Percentiles rank a stretch among this genome's conserved stretches.
phyloP scores from a whole-genome alignment of 2,888 invertebrate genomes.

The Ommatoiulus sabulosus region DNA sequence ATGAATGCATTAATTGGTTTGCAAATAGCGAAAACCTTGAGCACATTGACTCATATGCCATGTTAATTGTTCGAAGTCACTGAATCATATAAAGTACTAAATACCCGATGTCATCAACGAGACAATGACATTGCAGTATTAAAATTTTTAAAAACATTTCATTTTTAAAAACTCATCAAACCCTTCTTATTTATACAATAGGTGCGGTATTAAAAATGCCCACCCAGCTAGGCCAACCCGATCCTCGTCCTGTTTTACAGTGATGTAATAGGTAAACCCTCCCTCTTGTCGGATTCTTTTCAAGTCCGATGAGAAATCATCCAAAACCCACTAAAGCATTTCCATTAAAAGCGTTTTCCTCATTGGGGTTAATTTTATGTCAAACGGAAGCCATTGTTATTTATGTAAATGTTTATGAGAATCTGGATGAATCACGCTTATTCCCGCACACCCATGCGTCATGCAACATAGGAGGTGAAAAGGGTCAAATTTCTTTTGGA shows the following conservation, averaged over 20 bases:
- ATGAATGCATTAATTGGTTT: no score
- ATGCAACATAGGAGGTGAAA: neutral
- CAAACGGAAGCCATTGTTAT: slow-evolving; percentile 22
- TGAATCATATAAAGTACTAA: neutral
- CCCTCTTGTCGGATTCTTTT: neutral
- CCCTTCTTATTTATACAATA: neutral
- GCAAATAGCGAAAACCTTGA: no score
- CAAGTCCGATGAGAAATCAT: neutral
- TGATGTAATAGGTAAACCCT: neutral
- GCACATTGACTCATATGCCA: no score
- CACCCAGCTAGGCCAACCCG: neutral
- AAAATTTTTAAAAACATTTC: neutral
- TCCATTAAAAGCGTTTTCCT: neutral
- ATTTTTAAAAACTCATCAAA: neutral
- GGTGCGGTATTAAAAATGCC: neutral
- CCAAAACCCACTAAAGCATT: neutral
- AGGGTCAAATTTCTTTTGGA: slow-evolving; percentile 32
- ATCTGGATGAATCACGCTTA: slow-evolving; percentile 12
- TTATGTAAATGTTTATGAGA: slow-evolving; percentile 3
- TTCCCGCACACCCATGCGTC: neutral
- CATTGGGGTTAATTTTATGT: slow-evolving; percentile 16
- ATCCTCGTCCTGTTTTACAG: neutral
- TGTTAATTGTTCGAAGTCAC: no score
- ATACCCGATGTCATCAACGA: neutral
- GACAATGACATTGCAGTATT: neutral